Evolutionary conservation across 2,797 vertebrate genomes (phyloP).

Genomic region (Gadopsis marmoratus): DNA sequence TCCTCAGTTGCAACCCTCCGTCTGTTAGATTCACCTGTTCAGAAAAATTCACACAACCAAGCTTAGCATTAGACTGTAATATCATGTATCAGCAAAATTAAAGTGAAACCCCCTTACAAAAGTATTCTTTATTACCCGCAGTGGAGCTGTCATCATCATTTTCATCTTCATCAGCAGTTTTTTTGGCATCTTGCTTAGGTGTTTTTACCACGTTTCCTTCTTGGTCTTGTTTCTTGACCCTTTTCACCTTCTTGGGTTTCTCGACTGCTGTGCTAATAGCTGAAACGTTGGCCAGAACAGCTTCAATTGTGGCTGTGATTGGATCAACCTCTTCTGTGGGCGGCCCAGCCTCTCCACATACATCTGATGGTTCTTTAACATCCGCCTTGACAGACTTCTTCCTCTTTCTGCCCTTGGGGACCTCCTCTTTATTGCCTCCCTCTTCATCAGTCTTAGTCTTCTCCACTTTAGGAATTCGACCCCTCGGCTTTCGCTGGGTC

Average conservation of each 20-base stretch:
- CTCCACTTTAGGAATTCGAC: slow-evolving; percentile 73
- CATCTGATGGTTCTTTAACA: slow-evolving; percentile 47
- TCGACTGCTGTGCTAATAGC: slow-evolving; percentile 23
- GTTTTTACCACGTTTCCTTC: slow-evolving; percentile 57
- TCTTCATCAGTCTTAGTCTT: slow-evolving; percentile 50
- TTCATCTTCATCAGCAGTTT: slow-evolving; percentile 65
- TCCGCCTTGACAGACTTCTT: slow-evolving; percentile 72
- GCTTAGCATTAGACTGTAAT: neutral
- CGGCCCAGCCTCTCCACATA: slow-evolving; percentile 42
- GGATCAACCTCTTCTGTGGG: slow-evolving; percentile 64
- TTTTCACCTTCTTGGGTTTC: slow-evolving; percentile 80
- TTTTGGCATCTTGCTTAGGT: slow-evolving; percentile 67
- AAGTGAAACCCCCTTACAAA: neutral
- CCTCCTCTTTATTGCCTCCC: slow-evolving; percentile 46
- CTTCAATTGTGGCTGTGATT: slow-evolving; percentile 74
- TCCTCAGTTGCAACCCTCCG: slow-evolving; percentile 94
- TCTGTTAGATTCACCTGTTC: slow-evolving; percentile 87
- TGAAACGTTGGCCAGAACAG: slow-evolving; percentile 69
- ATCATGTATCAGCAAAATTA: neutral
- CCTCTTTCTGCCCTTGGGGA: slow-evolving; percentile 70
- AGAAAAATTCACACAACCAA: slow-evolving; percentile 38
- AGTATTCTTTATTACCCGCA: slow-evolving; percentile 66
- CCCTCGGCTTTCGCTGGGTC: slow-evolving; percentile 67
- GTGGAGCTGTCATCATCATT: slow-evolving; percentile 80
- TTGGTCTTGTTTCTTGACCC: slow-evolving; percentile 75